Conservation (phyloP, 2,797 vertebrate species). For the Sebastolobus alascanus region DNA sequence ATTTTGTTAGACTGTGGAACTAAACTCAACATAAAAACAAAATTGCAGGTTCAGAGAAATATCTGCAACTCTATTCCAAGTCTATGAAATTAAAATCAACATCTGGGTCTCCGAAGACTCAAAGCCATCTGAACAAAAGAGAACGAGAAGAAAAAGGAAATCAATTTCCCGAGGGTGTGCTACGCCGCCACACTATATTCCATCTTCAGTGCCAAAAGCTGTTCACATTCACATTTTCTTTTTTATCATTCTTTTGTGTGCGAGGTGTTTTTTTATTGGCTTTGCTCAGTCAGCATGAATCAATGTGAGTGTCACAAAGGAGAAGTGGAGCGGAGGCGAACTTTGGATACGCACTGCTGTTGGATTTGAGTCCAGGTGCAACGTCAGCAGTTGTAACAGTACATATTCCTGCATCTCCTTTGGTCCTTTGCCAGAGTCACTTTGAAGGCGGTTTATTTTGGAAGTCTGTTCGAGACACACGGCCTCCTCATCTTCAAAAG, state of each 20-base stretch:
- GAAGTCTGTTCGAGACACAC: conserved; percentile 13
- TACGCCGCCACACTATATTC: background rate
- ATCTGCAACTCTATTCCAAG: conserved; percentile 3
- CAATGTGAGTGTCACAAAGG: conserved; percentile 50
- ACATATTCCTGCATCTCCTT: background rate
- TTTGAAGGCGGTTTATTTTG: conserved; percentile 31
- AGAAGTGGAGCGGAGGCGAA: conserved; percentile 23
- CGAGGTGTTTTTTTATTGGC: conserved; percentile 21
- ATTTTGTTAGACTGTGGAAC: conserved; percentile 1
- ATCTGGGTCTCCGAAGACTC: conserved; percentile 24
- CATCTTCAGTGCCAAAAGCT: conserved; percentile 10
- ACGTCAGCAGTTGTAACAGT: conserved; percentile 41
- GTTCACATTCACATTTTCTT: conserved; percentile 25
- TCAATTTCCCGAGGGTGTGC: conserved; percentile 17
- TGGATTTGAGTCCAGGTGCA: conserved; percentile 41
- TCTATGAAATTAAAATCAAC: conserved; percentile 42
- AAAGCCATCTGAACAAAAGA: conserved; percentile 24
- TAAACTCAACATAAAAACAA: conserved; percentile 16
- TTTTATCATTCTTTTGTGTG: conserved; percentile 37
- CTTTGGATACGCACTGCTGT: conserved; percentile 11
- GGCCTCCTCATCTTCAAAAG: conserved; percentile 14
- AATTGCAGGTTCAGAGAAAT: conserved; percentile 20
- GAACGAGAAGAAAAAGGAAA: conserved; percentile 6
- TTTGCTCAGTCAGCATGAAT: conserved; percentile 61
- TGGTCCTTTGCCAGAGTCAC: background rate